phyloP scores from a whole-genome alignment of 1,140 invertebrate genomes.

The Cydia splendana region DNA sequence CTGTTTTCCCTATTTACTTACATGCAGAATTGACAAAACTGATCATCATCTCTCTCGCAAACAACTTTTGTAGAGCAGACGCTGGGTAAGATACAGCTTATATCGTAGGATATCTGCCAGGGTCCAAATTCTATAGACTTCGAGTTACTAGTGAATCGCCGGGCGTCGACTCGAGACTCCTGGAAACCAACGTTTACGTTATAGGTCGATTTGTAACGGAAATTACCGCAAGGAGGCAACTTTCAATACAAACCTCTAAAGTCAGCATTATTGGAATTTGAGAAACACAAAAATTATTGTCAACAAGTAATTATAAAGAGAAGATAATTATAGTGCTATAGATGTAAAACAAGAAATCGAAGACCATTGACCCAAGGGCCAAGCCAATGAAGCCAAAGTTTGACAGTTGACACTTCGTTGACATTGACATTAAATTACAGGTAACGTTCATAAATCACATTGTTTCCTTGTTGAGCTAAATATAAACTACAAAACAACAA shows the following conservation, averaged over 20 bases:
- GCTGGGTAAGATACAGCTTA: constrained; percentile 72
- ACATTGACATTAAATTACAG: neutral
- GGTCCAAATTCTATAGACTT: constrained; percentile 72
- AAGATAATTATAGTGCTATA: neutral
- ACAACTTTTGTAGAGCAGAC: constrained; percentile 75
- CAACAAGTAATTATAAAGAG: neutral
- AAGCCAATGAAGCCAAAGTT: neutral
- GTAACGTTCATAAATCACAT: no score
- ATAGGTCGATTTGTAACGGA: neutral
- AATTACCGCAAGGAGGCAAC: neutral
- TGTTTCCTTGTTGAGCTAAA: no score
- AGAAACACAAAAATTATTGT: neutral
- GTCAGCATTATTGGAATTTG: constrained; percentile 34
- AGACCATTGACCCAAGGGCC: neutral
- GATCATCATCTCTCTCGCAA: constrained; percentile 69
- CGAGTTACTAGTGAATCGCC: constrained; percentile 59
- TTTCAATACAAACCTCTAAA: constrained; percentile 35
- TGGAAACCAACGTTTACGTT: constrained; percentile 40
- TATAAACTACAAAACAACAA: no score
- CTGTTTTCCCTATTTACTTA: constrained; percentile 49
- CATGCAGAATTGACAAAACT: constrained; percentile 74
- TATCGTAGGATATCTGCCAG: constrained; percentile 72
- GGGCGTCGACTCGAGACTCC: constrained; percentile 58
- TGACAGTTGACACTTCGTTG: neutral
- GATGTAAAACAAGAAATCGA: neutral